Evolutionary conservation across 2,888 invertebrate genomes (phyloP).

Genomic region (Agonum fuliginosum): DNA sequence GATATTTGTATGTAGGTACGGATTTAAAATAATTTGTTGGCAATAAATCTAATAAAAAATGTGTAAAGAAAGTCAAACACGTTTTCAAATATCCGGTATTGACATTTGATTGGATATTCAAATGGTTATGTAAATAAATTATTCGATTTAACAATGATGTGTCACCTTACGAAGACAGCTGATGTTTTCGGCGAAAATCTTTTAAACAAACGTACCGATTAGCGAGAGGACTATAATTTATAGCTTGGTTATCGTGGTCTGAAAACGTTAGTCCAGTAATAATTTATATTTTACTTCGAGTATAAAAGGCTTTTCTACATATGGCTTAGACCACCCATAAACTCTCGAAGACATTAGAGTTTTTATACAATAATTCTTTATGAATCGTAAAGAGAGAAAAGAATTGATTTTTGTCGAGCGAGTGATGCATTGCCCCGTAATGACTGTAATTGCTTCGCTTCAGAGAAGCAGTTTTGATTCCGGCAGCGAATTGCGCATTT

Average conservation of each 20-base stretch:
- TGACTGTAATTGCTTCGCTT: constrained; percentile 38
- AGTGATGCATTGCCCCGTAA: constrained; percentile 15
- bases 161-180: not conserved
- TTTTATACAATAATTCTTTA: constrained; percentile 32
- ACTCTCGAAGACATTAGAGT: constrained; percentile 5
- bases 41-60: constrained; percentile 21
- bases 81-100: constrained; percentile 19
- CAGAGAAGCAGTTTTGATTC: constrained; percentile 40
- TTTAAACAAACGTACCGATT: constrained; percentile 36
- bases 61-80: constrained; percentile 20
- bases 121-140: constrained; percentile 31
- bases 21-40: constrained; percentile 18
- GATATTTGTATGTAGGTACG: constrained; percentile 1
- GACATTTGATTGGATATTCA: constrained; percentile 21
- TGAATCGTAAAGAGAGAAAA: constrained; percentile 31
- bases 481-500: constrained; percentile 39
- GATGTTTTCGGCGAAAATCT: constrained; percentile 29
- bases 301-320: constrained; percentile 14
- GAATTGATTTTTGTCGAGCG: not conserved
- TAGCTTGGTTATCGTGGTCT: constrained; percentile 32
- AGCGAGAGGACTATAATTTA: constrained; percentile 7
- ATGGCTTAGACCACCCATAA: constrained; percentile 37
- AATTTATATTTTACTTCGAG: constrained; percentile 24
- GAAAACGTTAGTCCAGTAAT: constrained; percentile 31
- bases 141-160: constrained; percentile 24